phyloP scores from a whole-genome alignment of 2,797 vertebrate species.

The Enteromius fasciolatus region DNA sequence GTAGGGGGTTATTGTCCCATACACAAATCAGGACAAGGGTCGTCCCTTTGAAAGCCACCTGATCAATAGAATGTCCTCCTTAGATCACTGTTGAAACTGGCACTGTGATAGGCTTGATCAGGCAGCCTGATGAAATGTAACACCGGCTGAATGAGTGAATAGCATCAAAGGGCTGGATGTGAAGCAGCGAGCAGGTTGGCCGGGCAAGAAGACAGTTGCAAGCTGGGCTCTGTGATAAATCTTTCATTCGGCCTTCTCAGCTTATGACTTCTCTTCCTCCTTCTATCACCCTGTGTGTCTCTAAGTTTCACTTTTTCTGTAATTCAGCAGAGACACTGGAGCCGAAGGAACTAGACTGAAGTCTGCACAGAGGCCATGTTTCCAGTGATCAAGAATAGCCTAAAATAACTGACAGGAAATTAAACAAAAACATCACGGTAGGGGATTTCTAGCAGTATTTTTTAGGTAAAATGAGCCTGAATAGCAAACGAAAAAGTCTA shows the following conservation, averaged over 20 bases:
- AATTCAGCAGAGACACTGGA: conserved; percentile 7
- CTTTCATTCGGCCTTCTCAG: conserved; percentile 20
- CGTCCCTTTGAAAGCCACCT: conserved; percentile 17
- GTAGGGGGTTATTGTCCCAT: conserved; percentile 15
- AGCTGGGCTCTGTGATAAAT: conserved; percentile 40
- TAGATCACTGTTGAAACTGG: conserved; percentile 46
- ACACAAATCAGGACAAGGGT: conserved; percentile 27
- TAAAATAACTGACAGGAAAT: conserved; percentile 53
- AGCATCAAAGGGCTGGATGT: conserved; percentile 37
- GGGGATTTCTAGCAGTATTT: conserved; percentile 30
- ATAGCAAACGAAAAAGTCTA: conserved; percentile 8
- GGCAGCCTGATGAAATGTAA: conserved; percentile 34
- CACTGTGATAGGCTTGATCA: conserved; percentile 35
- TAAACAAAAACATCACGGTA: conserved; percentile 51
- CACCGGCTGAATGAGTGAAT: conserved; percentile 40
- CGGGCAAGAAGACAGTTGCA: conserved; percentile 34
- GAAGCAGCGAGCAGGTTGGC: conserved; percentile 18
- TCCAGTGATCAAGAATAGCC: conserved; percentile 51
- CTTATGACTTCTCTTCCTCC: conserved; percentile 15
- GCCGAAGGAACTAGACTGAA: background rate
- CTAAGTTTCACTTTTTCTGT: background rate
- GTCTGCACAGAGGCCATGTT: conserved; percentile 26
- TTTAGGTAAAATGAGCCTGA: conserved; percentile 35
- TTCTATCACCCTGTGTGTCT: background rate
- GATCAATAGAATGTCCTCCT: conserved; percentile 55